Evolutionary conservation across 2,113 vertebrate genomes (phyloP).

Genomic region (Ibidorhyncha struthersii): DNA sequence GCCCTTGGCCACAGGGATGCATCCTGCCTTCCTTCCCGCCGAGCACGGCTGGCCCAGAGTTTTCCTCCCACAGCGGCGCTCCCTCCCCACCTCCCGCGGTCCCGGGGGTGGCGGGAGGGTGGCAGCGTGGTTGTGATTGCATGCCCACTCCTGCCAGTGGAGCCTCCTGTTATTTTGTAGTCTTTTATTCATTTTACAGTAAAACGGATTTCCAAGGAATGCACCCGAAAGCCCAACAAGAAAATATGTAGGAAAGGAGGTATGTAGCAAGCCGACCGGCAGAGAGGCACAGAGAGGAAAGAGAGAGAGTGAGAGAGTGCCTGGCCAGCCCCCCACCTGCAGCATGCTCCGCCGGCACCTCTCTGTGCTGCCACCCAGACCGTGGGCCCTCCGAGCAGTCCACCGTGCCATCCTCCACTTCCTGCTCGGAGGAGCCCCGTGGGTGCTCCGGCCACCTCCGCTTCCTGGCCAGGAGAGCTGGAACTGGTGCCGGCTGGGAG

Average conservation of each 20-base stretch:
- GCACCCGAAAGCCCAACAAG: slow-evolving; percentile 99
- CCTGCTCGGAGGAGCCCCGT: background rate
- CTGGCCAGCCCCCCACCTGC: background rate
- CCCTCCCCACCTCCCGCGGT: slow-evolving; percentile 66
- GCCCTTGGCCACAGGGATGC: background rate
- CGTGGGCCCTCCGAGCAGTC: background rate
- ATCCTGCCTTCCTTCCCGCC: slow-evolving; percentile 24
- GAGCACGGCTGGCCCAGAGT: slow-evolving; percentile 54
- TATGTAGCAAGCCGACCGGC: slow-evolving; percentile 91
- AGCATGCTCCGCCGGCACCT: slow-evolving; percentile 22
- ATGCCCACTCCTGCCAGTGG: slow-evolving; percentile 89
- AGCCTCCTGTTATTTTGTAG: slow-evolving; percentile 99
- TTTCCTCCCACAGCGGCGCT: slow-evolving; percentile 62
- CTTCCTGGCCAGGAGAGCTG: background rate
- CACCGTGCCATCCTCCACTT: background rate
- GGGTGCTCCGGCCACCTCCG: accelerated
- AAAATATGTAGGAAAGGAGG: slow-evolving; percentile 99
- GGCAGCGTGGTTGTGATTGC: slow-evolving; percentile 84
- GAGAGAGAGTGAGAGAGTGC: slow-evolving; percentile 70
- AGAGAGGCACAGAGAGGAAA: slow-evolving; percentile 82
- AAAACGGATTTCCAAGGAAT: slow-evolving; percentile 99
- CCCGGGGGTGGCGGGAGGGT: slow-evolving; percentile 57
- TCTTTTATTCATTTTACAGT: slow-evolving; percentile 99
- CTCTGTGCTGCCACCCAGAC: slow-evolving; percentile 7
- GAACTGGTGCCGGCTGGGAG: background rate